These are phyloP conservation scores for Strigamia transsilvanica DNA, from an alignment of 2,888 invertebrate species.

Conservation along the genomic window DNA sequence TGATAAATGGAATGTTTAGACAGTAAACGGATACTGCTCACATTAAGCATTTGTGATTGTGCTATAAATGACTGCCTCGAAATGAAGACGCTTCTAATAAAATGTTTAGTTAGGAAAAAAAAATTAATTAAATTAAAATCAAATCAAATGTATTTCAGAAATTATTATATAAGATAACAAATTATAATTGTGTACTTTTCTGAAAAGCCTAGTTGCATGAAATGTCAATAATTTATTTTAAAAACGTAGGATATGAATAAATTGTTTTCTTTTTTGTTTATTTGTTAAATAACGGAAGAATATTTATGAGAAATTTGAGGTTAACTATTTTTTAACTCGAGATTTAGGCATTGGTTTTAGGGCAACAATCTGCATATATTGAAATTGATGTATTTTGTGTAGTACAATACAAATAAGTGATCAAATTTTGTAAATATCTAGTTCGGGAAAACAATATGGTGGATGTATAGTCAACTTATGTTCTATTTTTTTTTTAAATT, in stretches of 20 bases:
- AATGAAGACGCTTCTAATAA: constrained; percentile 1
- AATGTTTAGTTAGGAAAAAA: neutral
- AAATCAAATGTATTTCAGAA: neutral
- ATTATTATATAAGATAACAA: neutral
- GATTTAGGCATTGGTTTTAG: constrained; percentile 10
- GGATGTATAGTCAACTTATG: neutral
- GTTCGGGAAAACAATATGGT: neutral
- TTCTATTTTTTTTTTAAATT: neutral
- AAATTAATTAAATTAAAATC: neutral
- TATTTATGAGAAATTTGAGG: neutral
- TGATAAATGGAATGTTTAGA: constrained; percentile 73
- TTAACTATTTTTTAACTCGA: neutral
- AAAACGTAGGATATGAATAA: neutral
- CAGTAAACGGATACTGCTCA: constrained; percentile 29
- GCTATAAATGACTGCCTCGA: constrained; percentile 22
- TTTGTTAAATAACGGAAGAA: neutral
- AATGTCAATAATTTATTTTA: constrained; percentile 32
- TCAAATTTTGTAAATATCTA: constrained; percentile 23
- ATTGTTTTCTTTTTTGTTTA: neutral
- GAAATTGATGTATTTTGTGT: constrained; percentile 12
- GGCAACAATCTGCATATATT: neutral
- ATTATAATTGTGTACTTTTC: neutral
- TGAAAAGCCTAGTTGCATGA: neutral
- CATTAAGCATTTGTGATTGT: constrained; percentile 15
- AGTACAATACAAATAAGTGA: neutral